Evolutionary conservation across 2,888 invertebrate genomes (phyloP).

Genomic region (Zelleria hepariella): DNA sequence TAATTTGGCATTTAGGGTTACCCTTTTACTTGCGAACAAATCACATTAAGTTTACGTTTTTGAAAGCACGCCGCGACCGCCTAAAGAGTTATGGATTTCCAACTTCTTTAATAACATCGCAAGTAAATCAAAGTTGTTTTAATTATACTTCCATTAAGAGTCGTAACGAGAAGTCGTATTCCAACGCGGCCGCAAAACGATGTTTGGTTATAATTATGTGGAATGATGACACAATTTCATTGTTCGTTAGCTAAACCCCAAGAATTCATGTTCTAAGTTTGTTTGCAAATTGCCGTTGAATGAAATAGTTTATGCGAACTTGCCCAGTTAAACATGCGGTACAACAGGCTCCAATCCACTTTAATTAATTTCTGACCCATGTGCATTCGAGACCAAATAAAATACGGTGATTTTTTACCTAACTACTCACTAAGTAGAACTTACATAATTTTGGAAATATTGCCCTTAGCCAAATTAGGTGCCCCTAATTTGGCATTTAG

Average conservation of each 20-base stretch:
- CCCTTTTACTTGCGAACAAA: background rate
- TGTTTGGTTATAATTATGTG: slow-evolving; percentile 3
- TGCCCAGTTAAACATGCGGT: slow-evolving; percentile 23
- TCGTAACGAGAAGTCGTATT: background rate
- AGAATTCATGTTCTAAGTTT: slow-evolving; percentile 30
- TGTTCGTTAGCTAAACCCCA: slow-evolving; percentile 13
- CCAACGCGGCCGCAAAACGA: background rate
- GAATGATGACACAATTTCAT: slow-evolving; percentile 2
- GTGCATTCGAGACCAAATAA: background rate
- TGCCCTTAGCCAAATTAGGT: too few species aligned
- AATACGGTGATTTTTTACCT: too few species aligned
- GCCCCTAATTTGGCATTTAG: too few species aligned
- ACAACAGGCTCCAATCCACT: slow-evolving; percentile 29
- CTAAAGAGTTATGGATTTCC: background rate
- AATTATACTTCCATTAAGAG: background rate
- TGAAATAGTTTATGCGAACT: slow-evolving; percentile 37
- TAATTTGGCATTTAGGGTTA: too few species aligned
- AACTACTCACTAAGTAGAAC: too few species aligned
- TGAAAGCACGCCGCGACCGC: background rate
- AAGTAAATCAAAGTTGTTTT: background rate
- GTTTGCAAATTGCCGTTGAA: slow-evolving; percentile 29
- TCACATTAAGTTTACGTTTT: background rate
- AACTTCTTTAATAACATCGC: background rate
- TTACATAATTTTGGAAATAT: too few species aligned
- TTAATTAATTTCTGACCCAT: slow-evolving; percentile 11